phyloP scores from a whole-genome alignment of 2,888 invertebrate species.

The Rosalia funebris region DNA sequence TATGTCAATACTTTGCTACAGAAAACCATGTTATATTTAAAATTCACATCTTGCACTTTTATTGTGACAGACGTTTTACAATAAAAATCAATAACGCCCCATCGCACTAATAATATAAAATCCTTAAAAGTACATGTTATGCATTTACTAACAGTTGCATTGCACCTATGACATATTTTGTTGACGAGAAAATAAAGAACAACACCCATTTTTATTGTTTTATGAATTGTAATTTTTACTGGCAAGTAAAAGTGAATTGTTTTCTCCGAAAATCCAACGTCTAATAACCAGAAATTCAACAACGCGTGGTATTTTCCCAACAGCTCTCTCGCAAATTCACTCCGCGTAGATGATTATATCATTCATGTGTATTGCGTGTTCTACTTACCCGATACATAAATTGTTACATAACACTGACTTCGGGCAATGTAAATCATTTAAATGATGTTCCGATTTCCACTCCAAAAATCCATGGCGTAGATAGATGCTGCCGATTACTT shows the following conservation, averaged over 20 bases:
- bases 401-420: conserved; percentile 11
- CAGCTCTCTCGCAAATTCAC: background rate
- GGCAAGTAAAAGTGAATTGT: conserved; percentile 15
- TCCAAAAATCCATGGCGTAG: conserved; percentile 5
- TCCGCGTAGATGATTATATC: conserved; percentile 10
- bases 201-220: too few species aligned
- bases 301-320: conserved; percentile 17
- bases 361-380: conserved; percentile 10
- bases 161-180: too few species aligned
- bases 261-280: conserved; percentile 3
- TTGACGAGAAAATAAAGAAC: too few species aligned
- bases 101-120: too few species aligned
- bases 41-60: too few species aligned
- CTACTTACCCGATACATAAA: conserved; percentile 19
- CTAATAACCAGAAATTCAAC: background rate
- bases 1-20: too few species aligned
- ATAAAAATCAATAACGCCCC: too few species aligned
- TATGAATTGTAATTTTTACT: too few species aligned
- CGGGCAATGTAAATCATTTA: conserved; percentile 16
- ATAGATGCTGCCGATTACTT: conserved; percentile 10
- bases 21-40: too few species aligned
- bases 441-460: conserved; percentile 7
- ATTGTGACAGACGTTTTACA: too few species aligned
- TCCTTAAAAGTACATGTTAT: too few species aligned
- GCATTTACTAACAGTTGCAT: too few species aligned